Percentiles rank a stretch among this genome's conserved stretches.
These are phyloP conservation scores for Celastrina argiolus DNA, from an alignment of 2,888 invertebrate species.

Conservation along the genomic window DNA sequence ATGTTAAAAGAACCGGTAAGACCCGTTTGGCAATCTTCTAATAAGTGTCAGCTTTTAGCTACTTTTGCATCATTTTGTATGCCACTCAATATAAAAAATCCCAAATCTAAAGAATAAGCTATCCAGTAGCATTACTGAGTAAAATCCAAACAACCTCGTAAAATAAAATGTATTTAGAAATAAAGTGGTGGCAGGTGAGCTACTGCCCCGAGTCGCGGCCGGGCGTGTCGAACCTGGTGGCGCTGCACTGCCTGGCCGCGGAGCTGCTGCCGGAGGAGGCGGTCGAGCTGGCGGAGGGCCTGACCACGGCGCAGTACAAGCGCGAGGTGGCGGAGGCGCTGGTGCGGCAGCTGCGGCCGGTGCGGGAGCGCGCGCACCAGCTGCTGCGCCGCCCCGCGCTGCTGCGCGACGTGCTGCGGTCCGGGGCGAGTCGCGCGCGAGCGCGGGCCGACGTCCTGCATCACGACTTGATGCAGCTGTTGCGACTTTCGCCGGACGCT, in stretches of 20 bases:
- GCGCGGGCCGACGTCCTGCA: slow-evolving; percentile 77
- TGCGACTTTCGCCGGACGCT: slow-evolving; percentile 54
- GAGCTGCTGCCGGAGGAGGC: slow-evolving; percentile 82
- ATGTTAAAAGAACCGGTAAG: slow-evolving; percentile 14
- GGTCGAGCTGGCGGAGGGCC: slow-evolving; percentile 78
- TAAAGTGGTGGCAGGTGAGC: slow-evolving; percentile 73
- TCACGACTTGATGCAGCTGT: not conserved
- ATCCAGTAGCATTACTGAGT: too few species aligned
- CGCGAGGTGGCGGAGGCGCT: slow-evolving; percentile 47
- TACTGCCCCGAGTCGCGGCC: slow-evolving; percentile 88
- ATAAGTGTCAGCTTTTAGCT: too few species aligned
- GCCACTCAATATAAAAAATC: too few species aligned
- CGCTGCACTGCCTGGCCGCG: slow-evolving; percentile 87
- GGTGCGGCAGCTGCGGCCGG: slow-evolving; percentile 79
- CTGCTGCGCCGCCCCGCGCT: slow-evolving; percentile 77
- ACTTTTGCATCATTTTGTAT: too few species aligned
- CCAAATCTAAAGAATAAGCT: too few species aligned
- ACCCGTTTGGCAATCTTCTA: too few species aligned
- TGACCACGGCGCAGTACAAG: slow-evolving; percentile 86
- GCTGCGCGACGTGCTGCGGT: slow-evolving; percentile 71
- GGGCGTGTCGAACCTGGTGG: slow-evolving; percentile 93
- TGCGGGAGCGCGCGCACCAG: slow-evolving; percentile 80
- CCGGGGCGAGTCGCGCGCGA: slow-evolving; percentile 81
- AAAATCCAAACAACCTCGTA: too few species aligned
- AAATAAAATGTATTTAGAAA: too few species aligned